Evolutionary conservation across 2,888 invertebrate genomes (phyloP).

Genomic region (Ernsta delagoae): DNA sequence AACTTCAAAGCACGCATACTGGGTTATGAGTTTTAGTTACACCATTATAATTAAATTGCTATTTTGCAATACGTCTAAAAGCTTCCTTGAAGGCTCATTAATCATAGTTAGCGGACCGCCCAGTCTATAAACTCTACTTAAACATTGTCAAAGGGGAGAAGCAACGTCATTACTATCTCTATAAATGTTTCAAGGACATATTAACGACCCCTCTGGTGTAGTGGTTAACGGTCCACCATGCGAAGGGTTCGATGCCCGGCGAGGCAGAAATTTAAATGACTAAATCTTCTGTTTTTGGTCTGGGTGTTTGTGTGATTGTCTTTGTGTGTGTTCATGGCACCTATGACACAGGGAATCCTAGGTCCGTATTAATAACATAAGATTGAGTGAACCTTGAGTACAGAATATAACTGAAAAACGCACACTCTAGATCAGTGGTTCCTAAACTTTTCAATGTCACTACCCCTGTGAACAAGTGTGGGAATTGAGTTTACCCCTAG

Average conservation of each 20-base stretch:
- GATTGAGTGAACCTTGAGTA: too few species aligned
- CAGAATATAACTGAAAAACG: too few species aligned
- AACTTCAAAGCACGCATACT: not conserved
- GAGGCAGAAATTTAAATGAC: too few species aligned
- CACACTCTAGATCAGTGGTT: not conserved
- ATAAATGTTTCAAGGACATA: too few species aligned
- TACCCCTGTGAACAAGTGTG: conserved; percentile 13
- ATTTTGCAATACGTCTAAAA: not conserved
- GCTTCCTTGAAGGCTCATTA: not conserved
- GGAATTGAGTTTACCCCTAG: conserved; percentile 9
- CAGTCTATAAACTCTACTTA: not conserved
- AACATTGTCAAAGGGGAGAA: not conserved
- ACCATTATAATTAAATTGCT: not conserved
- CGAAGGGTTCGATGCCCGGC: too few species aligned
- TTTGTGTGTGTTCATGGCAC: too few species aligned
- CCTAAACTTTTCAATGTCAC: not conserved
- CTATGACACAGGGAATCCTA: too few species aligned
- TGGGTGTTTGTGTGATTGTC: too few species aligned
- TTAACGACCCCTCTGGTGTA: too few species aligned
- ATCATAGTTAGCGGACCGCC: not conserved
- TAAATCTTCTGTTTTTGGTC: too few species aligned
- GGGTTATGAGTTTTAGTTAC: not conserved
- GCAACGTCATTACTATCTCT: not conserved
- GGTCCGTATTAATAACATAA: too few species aligned
- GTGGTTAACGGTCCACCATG: too few species aligned